Base-by-base conservation (phyloP, 1,140 invertebrate genomes). In the Phymastichus coffea region DNA sequence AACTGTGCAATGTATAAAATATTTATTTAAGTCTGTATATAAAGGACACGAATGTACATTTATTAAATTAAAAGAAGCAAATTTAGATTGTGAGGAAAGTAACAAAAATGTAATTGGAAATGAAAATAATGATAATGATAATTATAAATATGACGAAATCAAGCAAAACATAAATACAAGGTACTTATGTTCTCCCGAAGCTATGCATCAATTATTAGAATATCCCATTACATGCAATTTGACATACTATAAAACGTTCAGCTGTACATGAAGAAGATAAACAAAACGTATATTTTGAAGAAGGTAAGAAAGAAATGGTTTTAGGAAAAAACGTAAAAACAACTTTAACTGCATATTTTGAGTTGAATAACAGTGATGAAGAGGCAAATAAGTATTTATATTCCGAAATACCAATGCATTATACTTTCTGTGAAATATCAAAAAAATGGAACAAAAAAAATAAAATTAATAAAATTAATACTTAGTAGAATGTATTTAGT, bases 321-420 rank as follows among this genome's bases (percentile, higher is more conserved):
- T n/a, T 53, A 41, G 19, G 15, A 25, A 62, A 56, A 40, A 52
- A 47, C 46, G 14, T 56, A 47, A 35, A 40, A 23, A 61, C 48
- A 15, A 51, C 48, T 10, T 35, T 53, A 37, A 53, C 49, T 15
- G 49, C 49, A 2, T 63, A 55, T 48, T 63, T 66, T 52, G 44
- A 66, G 58, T 61, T 66, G 48, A 66, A 63, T 57, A 2, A 28
- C 54, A 41, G 43, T 3, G 57, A 65, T 51, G 1, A 4, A 17
- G 26, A 37, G 28, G 67, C 69, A 23, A 49, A 44, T 23, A n/a
- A 66, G 33, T 66, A 61, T 46, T 59, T 63, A 12, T 71, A 71
- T 57, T 22, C 19, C 9, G 67, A 71, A 43, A 70, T 71, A 22
- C 68, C 66, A 54, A n/a, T 7, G 3, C 12, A 38, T 52, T 52